Evolutionary conservation across 2,113 vertebrate genomes (phyloP), one percentile per base, ranked within the genome.

Genomic region (Apodemus sylvaticus): DNA sequence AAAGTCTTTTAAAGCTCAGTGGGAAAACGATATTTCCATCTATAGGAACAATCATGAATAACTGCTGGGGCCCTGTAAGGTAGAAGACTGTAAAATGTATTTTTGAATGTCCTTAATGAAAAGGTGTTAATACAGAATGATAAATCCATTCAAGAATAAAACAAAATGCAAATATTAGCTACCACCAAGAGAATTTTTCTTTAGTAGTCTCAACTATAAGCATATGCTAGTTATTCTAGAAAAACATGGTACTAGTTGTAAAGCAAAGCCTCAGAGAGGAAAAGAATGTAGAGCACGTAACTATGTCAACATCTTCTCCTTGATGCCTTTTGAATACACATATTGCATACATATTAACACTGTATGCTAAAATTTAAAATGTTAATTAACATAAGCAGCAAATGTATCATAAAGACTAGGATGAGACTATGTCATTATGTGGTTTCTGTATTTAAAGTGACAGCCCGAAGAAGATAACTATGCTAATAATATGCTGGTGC

Each of bases 301-400:
- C 17, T 9, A 83, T n/a, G 29, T 58, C 60, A 77, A 45, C 36
- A 55, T 77, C 55, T 88, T 74, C 74, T 68, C 73, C 31, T 86
- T 86, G 55, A 36, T 88, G 39, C 77, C 31, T 87, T 93, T 87
- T 79, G 29, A 94, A 91, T 71, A 78, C 39, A 86, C 19, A 42
- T 48, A 55, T 70, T 73, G 34, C 36, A 68, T 36, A 83, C 45
- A 79, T 55, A 13, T 73, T 86, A 71, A 89, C 64, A 78, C 7
- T 70, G 8, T 86, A 22, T 45, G 74, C 62, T 39, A 48, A 62
- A 26, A 20, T 48, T 73, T 74, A 45, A 79, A 66, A 73, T 45
- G 42, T 39, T 60, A 89, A 90, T 39, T 58, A 90, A 90, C 34
- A 70, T 62, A 94, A 85, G 60, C 39, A 81, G 48, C 1, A 90